Percentiles rank a stretch among this genome's conserved stretches.
Conservation (phyloP, 2,888 invertebrate species). For the Apodemia zela region DNA sequence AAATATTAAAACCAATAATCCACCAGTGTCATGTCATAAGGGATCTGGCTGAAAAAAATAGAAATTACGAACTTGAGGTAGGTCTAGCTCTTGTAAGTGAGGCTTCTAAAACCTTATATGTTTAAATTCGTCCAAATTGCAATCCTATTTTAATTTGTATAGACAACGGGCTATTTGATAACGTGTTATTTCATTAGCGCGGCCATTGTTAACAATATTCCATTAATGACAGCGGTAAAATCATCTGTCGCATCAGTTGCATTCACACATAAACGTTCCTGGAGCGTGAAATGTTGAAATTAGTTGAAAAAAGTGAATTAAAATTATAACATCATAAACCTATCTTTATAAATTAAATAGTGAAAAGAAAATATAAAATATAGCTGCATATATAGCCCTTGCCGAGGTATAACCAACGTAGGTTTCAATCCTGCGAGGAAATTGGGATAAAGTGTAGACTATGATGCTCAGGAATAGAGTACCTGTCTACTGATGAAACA, state of each 20-base stretch:
- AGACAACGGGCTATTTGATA: neutral
- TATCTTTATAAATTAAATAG: neutral
- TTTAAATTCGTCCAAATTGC: neutral
- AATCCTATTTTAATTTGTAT: neutral
- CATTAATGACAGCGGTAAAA: neutral
- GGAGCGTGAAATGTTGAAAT: slow-evolving; percentile 14
- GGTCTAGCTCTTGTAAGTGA: too few relatives aligned
- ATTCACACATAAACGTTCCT: neutral
- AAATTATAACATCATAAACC: neutral
- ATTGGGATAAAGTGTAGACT: too few relatives aligned
- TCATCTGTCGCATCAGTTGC: slow-evolving; percentile 14
- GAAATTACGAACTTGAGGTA: too few relatives aligned
- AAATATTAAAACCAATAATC: too few relatives aligned
- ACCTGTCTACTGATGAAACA: too few relatives aligned
- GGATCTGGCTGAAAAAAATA: too few relatives aligned
- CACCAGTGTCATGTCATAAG: too few relatives aligned
- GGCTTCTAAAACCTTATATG: too few relatives aligned
- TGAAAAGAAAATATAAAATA: neutral
- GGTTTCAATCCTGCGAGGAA: too few relatives aligned
- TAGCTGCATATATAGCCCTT: too few relatives aligned
- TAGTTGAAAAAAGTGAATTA: neutral
- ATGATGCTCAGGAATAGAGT: too few relatives aligned
- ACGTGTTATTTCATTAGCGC: neutral
- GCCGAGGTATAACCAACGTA: too few relatives aligned
- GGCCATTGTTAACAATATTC: neutral